Conservation (phyloP, 2,113 vertebrate species). For the Erinaceus europaeus region DNA sequence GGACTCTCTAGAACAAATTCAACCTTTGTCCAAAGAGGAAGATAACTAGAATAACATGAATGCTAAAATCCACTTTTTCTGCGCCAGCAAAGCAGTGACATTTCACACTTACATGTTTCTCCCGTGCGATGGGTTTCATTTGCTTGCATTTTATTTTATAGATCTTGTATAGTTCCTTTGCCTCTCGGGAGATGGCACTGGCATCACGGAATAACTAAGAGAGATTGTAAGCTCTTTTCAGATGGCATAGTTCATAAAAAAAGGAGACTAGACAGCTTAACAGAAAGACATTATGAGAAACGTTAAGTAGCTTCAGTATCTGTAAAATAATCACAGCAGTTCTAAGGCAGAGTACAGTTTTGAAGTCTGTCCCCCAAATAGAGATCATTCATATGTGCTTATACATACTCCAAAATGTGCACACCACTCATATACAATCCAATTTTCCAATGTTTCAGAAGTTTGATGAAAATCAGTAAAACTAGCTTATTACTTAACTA, state of each 20-base stretch:
- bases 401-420: background rate
- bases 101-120: conserved; percentile 47
- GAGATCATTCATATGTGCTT: background rate
- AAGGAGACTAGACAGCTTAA: background rate
- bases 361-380: background rate
- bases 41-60: background rate
- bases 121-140: background rate
- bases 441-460: conserved; percentile 3
- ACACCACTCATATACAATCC: background rate
- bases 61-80: background rate
- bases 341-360: background rate
- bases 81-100: background rate
- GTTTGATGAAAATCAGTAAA: conserved; percentile 3
- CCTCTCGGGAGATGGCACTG: conserved; percentile 25
- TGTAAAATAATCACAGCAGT: background rate
- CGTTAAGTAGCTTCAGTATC: background rate
- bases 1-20: background rate
- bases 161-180: background rate
- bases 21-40: background rate
- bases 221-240: conserved; percentile 6
- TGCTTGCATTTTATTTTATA: conserved; percentile 41
- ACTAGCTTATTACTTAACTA: background rate
- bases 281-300: background rate
- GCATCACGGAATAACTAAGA: conserved; percentile 34
- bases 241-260: background rate